Evolutionary conservation across 2,113 vertebrate genomes (phyloP).

Genomic region (Plotosus lineatus): DNA sequence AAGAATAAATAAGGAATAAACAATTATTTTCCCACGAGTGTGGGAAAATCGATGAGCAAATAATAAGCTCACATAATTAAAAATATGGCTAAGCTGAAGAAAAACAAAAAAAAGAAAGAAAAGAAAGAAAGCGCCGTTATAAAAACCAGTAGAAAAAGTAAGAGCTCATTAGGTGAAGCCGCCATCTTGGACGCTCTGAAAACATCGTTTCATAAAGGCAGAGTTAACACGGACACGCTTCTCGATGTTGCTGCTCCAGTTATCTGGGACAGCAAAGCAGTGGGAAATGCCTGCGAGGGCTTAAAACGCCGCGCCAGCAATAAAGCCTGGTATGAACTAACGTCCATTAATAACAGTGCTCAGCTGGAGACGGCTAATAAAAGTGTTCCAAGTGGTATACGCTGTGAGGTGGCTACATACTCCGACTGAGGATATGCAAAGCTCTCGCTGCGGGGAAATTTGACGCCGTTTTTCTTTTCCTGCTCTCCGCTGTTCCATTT

Average conservation of each 20-base stretch:
- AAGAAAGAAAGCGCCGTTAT: not conserved
- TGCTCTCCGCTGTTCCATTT: not conserved
- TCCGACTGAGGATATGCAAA: not conserved
- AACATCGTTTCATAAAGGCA: not conserved
- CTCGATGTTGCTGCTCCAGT: constrained; percentile 1
- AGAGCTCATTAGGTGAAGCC: not conserved
- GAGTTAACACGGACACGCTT: not conserved
- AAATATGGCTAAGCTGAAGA: not conserved
- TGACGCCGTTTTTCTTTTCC: too few relatives aligned
- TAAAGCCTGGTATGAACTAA: constrained; percentile 25
- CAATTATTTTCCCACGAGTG: not conserved
- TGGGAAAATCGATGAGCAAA: constrained; percentile 1
- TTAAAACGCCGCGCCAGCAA: constrained; percentile 17
- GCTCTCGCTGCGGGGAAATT: not conserved
- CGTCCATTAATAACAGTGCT: constrained; percentile 38
- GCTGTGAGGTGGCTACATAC: not conserved
- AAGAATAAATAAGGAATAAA: constrained; percentile 2
- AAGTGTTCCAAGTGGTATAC: not conserved
- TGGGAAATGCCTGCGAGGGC: constrained; percentile 36
- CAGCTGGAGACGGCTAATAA: constrained; percentile 32
- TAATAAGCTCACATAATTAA: not conserved
- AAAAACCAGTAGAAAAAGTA: not conserved
- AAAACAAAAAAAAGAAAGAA: not conserved
- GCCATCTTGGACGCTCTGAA: constrained; percentile 15
- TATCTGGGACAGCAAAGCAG: constrained; percentile 23